A percentile compares a stretch with the other conserved stretches of the same genome.
These are phyloP conservation scores for Ochlodes sylvanus DNA, from an alignment of 2,888 invertebrate species.

Conservation along the genomic window DNA sequence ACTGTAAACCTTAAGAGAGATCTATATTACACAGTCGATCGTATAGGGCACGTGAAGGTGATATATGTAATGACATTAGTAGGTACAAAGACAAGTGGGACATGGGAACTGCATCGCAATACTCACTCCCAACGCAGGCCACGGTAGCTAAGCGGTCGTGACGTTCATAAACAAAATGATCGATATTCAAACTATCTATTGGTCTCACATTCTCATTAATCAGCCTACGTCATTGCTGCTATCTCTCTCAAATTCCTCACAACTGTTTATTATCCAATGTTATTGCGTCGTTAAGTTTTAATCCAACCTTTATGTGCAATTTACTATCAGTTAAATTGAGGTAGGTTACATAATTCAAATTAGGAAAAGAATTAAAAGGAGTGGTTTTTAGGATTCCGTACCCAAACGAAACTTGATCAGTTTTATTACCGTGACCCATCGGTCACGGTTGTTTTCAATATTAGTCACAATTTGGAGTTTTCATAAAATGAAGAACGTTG, in stretches of 20 bases:
- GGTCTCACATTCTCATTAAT: constrained; percentile 17
- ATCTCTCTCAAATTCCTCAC: constrained; percentile 42
- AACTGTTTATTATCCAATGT: constrained; percentile 37
- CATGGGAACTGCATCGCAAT: constrained; percentile 3
- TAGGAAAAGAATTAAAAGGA: no score
- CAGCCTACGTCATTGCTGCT: constrained; percentile 11
- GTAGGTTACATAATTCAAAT: no score
- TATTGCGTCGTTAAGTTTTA: constrained; percentile 37
- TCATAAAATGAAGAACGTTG: no score
- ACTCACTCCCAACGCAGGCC: not conserved
- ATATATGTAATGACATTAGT: constrained; percentile 3
- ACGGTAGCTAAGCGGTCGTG: constrained; percentile 21
- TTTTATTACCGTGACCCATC: no score
- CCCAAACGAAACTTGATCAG: no score
- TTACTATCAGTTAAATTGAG: no score
- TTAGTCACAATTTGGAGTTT: no score
- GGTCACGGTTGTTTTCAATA: no score
- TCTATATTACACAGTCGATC: no score
- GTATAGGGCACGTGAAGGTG: not conserved
- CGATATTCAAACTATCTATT: constrained; percentile 25
- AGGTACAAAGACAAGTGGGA: not conserved
- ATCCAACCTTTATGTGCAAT: no score
- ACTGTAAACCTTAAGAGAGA: no score
- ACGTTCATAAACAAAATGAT: constrained; percentile 18
- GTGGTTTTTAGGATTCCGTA: no score